These are phyloP conservation scores for Baronia brevicornis DNA, from an alignment of 2,888 invertebrate species.

Conservation along the genomic window DNA sequence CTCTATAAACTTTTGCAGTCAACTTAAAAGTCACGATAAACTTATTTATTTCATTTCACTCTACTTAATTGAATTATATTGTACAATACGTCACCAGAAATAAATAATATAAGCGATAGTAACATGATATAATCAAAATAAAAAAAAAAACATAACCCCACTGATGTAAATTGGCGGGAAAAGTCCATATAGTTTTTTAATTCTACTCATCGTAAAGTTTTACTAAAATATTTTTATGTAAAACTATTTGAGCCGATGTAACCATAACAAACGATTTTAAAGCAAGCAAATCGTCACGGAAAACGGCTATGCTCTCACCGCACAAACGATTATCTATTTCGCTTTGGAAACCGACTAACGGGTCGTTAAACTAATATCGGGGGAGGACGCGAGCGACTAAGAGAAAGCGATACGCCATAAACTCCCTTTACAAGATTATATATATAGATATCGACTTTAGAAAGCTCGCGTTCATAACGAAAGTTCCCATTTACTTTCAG, in stretches of 20 bases:
- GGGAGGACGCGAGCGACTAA: slow-evolving; percentile 19
- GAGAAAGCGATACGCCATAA: slow-evolving; percentile 6
- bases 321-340: slow-evolving; percentile 41
- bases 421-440: slow-evolving; percentile 1
- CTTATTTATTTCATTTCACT: no score
- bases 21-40: no score
- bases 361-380: slow-evolving; percentile 23
- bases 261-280: slow-evolving; percentile 26
- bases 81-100: no score
- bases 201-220: not conserved
- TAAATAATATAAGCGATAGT: no score
- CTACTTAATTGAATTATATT: no score
- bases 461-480: slow-evolving; percentile 4
- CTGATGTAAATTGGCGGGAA: no score
- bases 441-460: slow-evolving; percentile 7
- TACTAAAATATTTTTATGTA: no score
- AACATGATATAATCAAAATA: no score
- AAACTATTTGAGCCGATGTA: not conserved
- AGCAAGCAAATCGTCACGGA: slow-evolving; percentile 26
- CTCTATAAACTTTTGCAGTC: no score
- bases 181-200: not conserved
- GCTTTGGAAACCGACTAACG: slow-evolving; percentile 31
- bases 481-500: no score
- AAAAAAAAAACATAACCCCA: no score
- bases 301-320: slow-evolving; percentile 37